Conservation (phyloP, 2,888 invertebrate genomes). For the Osmoderma eremita region DNA sequence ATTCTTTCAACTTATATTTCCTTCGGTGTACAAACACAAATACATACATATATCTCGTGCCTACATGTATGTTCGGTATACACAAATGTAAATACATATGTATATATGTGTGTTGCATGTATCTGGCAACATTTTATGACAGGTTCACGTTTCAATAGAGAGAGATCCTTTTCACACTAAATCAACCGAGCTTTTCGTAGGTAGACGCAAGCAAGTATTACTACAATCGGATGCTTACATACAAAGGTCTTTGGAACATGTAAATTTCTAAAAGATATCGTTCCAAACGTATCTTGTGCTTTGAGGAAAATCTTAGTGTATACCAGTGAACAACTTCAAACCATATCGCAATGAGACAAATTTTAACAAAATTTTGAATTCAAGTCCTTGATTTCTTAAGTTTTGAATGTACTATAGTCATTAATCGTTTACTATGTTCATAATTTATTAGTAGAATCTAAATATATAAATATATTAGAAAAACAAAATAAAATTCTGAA, state of each 20-base stretch:
- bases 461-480: too few species aligned
- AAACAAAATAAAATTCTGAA: too few species aligned
- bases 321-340: too few species aligned
- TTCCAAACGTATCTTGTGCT: constrained; percentile 9
- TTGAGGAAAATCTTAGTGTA: neutral
- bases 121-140: constrained; percentile 27
- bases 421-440: too few species aligned
- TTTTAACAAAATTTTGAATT: too few species aligned
- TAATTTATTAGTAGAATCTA: too few species aligned
- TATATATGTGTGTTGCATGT: too few species aligned
- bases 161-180: constrained; percentile 26
- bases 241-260: neutral
- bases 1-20: constrained; percentile 51
- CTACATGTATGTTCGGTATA: constrained; percentile 22
- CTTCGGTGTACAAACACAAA: constrained; percentile 3
- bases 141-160: constrained; percentile 32
- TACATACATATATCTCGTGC: constrained; percentile 8
- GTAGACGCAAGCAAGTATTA: neutral
- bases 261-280: constrained; percentile 24
- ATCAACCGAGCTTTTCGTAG: constrained; percentile 23
- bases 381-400: too few species aligned
- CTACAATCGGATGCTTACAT: neutral
- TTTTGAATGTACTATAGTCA: too few species aligned
- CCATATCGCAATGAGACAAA: too few species aligned
- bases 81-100: constrained; percentile 16